Conservation (phyloP, 2,113 vertebrate genomes). For the Rhadina sibilatrix region DNA sequence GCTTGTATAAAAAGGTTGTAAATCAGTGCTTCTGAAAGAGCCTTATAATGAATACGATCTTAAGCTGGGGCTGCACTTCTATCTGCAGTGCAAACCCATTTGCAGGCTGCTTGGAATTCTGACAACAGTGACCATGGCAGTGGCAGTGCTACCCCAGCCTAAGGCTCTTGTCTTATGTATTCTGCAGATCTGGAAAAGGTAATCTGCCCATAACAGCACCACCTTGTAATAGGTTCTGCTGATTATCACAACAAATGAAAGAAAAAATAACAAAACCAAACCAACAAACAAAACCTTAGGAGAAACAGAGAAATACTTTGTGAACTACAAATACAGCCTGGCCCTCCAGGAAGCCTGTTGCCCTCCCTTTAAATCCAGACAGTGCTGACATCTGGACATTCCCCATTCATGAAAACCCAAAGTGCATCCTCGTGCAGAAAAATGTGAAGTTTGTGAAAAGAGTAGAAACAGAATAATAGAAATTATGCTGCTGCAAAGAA, state of each 20-base stretch:
- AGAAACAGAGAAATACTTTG: not conserved
- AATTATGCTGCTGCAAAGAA: not conserved
- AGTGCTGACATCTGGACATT: not conserved
- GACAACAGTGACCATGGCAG: not conserved
- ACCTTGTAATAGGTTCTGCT: not conserved
- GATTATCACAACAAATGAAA: not conserved
- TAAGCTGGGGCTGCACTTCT: not conserved
- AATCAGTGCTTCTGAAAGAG: not conserved
- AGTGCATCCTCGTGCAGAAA: not conserved
- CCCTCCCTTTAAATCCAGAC: not conserved
- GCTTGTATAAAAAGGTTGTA: not conserved
- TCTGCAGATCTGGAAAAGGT: not conserved
- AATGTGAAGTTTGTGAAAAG: not conserved
- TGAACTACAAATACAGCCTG: not conserved
- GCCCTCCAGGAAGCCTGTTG: not conserved
- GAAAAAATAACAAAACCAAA: not conserved
- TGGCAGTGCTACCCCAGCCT: not conserved
- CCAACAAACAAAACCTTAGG: not conserved
- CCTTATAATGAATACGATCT: not conserved
- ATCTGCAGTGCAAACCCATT: not conserved
- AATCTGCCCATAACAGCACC: not conserved
- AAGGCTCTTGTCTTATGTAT: not conserved
- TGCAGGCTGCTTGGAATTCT: not conserved
- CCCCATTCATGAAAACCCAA: not conserved
- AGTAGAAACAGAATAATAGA: not conserved